Evolutionary conservation across 2,113 vertebrate species (phyloP).

Genomic region (Microcebus griseorufus): DNA sequence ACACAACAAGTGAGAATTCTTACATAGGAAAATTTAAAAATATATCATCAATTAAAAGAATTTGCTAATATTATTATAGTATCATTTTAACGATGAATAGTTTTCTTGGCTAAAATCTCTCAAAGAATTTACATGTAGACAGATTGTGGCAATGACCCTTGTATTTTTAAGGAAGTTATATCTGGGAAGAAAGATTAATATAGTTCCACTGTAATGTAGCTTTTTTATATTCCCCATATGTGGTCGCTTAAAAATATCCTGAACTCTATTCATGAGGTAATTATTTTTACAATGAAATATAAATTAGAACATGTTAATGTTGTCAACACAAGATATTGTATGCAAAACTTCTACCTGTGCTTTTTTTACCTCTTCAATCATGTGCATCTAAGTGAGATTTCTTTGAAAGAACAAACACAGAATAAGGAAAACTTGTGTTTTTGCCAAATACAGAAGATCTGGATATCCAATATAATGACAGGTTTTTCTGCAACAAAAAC

Average conservation of each 20-base stretch:
- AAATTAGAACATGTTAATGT: not conserved
- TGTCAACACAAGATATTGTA: not conserved
- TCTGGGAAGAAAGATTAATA: not conserved
- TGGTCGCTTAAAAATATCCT: not conserved
- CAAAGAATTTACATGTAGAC: not conserved
- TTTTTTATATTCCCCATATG: not conserved
- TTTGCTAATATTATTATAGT: not conserved
- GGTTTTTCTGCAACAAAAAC: not conserved
- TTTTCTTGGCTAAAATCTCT: conserved; percentile 9
- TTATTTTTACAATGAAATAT: not conserved
- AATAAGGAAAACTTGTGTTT: not conserved
- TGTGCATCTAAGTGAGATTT: not conserved
- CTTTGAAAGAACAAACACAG: not conserved
- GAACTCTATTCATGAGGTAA: not conserved
- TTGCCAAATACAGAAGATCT: not conserved
- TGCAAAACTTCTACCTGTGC: not conserved
- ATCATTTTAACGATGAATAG: not conserved
- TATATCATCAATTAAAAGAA: not conserved
- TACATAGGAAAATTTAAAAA: not conserved
- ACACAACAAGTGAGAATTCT: not conserved
- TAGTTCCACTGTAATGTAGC: rapidly evolving
- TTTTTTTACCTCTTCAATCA: not conserved
- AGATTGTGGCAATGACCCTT: not conserved
- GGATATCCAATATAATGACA: conserved; percentile 26
- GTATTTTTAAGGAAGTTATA: not conserved